Evolutionary conservation across 2,797 vertebrate genomes (phyloP).

Genomic region (Hephaestus fuliginosus): DNA sequence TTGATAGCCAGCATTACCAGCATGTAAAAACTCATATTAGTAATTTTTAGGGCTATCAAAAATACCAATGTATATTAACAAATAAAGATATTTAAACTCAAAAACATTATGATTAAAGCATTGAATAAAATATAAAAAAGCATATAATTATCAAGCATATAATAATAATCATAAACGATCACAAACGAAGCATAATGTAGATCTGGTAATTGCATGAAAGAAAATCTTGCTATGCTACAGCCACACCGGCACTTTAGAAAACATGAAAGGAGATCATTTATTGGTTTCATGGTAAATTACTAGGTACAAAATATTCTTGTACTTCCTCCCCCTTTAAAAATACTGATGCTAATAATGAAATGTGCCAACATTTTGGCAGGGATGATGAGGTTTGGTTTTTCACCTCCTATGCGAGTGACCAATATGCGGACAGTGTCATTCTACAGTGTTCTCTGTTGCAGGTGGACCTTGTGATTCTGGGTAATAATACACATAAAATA

Average conservation of each 20-base stretch:
- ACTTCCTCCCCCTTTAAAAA: not conserved
- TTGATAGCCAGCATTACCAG: not conserved
- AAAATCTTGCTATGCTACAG: not conserved
- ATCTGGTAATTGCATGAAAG: not conserved
- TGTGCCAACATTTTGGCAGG: not conserved
- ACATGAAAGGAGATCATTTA: not conserved
- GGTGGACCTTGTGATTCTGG: not conserved
- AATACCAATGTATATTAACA: no score
- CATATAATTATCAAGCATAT: not conserved
- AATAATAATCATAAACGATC: not conserved
- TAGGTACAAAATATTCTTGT: not conserved
- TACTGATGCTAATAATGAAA: not conserved
- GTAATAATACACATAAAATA: slow-evolving; percentile 19
- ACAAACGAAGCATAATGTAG: not conserved
- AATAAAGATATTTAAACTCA: no score
- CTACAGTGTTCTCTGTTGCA: not conserved
- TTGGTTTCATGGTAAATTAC: not conserved
- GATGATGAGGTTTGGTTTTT: not conserved
- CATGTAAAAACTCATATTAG: not conserved
- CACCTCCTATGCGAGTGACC: not conserved
- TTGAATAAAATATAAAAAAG: no score
- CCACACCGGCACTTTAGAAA: not conserved
- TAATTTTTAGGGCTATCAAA: not conserved
- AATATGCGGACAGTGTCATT: not conserved
- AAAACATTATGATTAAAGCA: no score